Evolutionary conservation across 2,113 vertebrate species (phyloP).

Genomic region (Epinephelus lanceolatus): DNA sequence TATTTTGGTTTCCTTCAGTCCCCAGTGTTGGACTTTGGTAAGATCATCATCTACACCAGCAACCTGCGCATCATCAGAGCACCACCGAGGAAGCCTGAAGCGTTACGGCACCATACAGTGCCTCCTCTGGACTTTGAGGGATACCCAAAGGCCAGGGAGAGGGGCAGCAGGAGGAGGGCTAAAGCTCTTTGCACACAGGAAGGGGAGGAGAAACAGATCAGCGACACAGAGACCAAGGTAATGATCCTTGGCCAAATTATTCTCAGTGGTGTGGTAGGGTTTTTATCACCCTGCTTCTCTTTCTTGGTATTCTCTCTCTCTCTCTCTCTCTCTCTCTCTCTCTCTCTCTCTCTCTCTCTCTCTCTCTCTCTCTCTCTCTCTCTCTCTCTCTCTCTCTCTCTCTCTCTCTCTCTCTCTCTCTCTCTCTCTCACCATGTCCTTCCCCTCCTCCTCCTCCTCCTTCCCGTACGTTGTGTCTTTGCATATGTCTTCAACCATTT

Average conservation of each 20-base stretch:
- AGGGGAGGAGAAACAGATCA: constrained; percentile 55
- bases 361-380: no score
- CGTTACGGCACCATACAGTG: constrained; percentile 78
- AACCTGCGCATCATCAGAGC: constrained; percentile 95
- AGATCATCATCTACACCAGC: constrained; percentile 98
- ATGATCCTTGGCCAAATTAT: constrained; percentile 64
- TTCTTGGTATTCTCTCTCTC: constrained; percentile 16
- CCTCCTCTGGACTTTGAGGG: constrained; percentile 78
- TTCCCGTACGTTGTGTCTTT: background rate
- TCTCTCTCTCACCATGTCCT: constrained; percentile 6
- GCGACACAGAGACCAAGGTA: constrained; percentile 69
- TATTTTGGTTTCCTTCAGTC: constrained; percentile 70
- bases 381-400: background rate
- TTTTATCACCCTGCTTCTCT: constrained; percentile 49
- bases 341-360: no score
- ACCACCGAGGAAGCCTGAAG: constrained; percentile 86
- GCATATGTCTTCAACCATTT: constrained; percentile 12
- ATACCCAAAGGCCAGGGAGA: constrained; percentile 66
- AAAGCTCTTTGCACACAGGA: constrained; percentile 46
- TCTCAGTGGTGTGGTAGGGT: constrained; percentile 43
- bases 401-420: no score
- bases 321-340: no score
- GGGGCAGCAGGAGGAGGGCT: constrained; percentile 66
- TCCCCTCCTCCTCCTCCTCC: background rate
- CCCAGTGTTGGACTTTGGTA: constrained; percentile 93